These are phyloP conservation scores for Brachymystax lenok DNA, from an alignment of 2,797 vertebrate species.

Conservation along the genomic window DNA sequence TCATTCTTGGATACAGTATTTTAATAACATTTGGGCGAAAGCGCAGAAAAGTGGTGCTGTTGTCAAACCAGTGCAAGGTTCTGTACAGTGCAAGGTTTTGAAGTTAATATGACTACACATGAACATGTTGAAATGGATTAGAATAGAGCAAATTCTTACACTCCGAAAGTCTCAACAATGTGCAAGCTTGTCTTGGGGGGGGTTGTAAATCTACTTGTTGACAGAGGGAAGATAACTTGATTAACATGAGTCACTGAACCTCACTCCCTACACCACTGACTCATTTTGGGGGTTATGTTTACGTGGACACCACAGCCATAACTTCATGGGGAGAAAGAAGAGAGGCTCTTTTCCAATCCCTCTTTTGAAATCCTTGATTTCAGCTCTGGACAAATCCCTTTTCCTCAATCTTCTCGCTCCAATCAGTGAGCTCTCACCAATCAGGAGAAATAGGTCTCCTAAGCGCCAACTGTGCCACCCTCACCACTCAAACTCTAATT, in stretches of 20 bases:
- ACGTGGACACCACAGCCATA: too few species aligned
- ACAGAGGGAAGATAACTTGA: slow-evolving; percentile 6
- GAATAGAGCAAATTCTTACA: not conserved
- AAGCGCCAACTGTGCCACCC: not conserved
- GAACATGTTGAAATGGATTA: not conserved
- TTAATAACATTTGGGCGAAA: too few species aligned
- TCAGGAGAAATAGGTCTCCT: not conserved
- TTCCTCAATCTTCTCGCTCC: not conserved
- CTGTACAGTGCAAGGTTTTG: not conserved
- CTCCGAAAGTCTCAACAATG: not conserved
- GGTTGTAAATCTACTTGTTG: not conserved
- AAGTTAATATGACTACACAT: not conserved
- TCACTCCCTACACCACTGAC: slow-evolving; percentile 1
- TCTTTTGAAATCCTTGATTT: slow-evolving; percentile 8
- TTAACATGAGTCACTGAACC: slow-evolving; percentile 2
- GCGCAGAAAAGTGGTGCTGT: too few species aligned
- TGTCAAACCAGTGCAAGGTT: not conserved
- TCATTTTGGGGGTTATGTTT: not conserved
- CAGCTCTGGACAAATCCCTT: not conserved
- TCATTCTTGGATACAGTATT: too few species aligned
- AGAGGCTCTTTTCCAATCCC: not conserved
- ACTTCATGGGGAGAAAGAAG: not conserved
- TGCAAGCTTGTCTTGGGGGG: not conserved
- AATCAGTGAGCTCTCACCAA: not conserved
- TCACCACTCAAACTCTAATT: not conserved